These are phyloP conservation scores for Theretra japonica DNA, from an alignment of 2,888 invertebrate genomes.

Conservation along the genomic window DNA sequence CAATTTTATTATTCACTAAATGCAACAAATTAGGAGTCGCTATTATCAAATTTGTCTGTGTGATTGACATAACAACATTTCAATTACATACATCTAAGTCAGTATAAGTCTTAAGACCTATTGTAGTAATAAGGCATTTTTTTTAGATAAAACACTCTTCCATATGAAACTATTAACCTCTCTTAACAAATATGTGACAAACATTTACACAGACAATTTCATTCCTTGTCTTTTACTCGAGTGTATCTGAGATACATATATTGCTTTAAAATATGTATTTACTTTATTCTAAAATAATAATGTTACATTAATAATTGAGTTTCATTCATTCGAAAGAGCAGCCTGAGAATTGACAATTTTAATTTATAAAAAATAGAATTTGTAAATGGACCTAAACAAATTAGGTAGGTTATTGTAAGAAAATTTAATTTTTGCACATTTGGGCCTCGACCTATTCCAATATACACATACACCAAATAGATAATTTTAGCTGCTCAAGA, in stretches of 20 bases:
- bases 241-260: slow-evolving; percentile 62
- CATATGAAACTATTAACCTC: slow-evolving; percentile 83
- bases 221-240: slow-evolving; percentile 62
- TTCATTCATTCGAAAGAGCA: slow-evolving; percentile 65
- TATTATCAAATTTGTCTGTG: slow-evolving; percentile 68
- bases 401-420: slow-evolving; percentile 23
- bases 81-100: slow-evolving; percentile 75
- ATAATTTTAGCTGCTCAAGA: slow-evolving; percentile 18
- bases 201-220: slow-evolving; percentile 71
- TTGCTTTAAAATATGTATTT: slow-evolving; percentile 70
- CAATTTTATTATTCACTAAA: slow-evolving; percentile 84
- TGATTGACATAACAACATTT: slow-evolving; percentile 71
- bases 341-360: slow-evolving; percentile 76
- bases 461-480: slow-evolving; percentile 22
- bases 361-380: slow-evolving; percentile 31
- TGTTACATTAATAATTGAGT: slow-evolving; percentile 73
- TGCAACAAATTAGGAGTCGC: slow-evolving; percentile 83
- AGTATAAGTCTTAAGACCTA: slow-evolving; percentile 83
- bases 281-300: slow-evolving; percentile 65
- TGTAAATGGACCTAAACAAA: slow-evolving; percentile 21
- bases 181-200: slow-evolving; percentile 71
- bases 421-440: slow-evolving; percentile 8
- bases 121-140: slow-evolving; percentile 83
- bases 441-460: not conserved
- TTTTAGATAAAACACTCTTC: slow-evolving; percentile 80